phyloP scores from a whole-genome alignment of 2,113 vertebrate species.

The Scortum barcoo region DNA sequence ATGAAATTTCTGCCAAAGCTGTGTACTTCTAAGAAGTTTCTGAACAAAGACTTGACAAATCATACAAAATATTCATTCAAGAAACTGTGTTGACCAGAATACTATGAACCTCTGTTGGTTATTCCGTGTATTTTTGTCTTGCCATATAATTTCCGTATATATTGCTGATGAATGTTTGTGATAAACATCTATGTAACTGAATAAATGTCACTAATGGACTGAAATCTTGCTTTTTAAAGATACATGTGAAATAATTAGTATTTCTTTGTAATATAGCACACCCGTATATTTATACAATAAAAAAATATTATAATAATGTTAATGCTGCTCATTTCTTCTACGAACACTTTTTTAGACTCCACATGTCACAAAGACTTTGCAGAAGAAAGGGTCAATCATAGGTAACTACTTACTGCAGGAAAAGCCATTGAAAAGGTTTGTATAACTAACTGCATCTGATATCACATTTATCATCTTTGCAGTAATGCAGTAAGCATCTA shows the following conservation, averaged over 20 bases:
- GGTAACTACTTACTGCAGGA: slow-evolving; percentile 84
- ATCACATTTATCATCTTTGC: slow-evolving; percentile 15
- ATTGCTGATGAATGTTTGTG: slow-evolving; percentile 12
- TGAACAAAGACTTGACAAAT: slow-evolving; percentile 4
- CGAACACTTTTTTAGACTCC: slow-evolving; percentile 75
- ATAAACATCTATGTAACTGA: slow-evolving; percentile 38
- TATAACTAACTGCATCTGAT: slow-evolving; percentile 29
- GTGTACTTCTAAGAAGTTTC: not conserved
- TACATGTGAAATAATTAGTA: not conserved
- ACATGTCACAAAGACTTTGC: slow-evolving; percentile 76
- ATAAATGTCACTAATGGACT: slow-evolving; percentile 52
- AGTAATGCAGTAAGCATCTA: slow-evolving; percentile 26
- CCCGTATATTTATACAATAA: not conserved
- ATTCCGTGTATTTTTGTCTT: slow-evolving; percentile 1
- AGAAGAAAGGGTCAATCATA: slow-evolving; percentile 88
- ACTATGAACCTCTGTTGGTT: not conserved
- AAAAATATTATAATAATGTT: slow-evolving; percentile 4
- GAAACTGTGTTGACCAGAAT: not conserved
- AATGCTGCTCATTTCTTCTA: slow-evolving; percentile 47
- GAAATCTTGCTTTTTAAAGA: slow-evolving; percentile 21
- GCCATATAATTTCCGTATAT: slow-evolving; percentile 12
- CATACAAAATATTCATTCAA: not conserved
- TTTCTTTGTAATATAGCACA: not conserved
- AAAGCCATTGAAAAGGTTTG: slow-evolving; percentile 85
- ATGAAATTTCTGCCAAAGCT: not conserved